Base-by-base conservation (phyloP, 2,797 vertebrate species). In the Astyanax mexicanus region DNA sequence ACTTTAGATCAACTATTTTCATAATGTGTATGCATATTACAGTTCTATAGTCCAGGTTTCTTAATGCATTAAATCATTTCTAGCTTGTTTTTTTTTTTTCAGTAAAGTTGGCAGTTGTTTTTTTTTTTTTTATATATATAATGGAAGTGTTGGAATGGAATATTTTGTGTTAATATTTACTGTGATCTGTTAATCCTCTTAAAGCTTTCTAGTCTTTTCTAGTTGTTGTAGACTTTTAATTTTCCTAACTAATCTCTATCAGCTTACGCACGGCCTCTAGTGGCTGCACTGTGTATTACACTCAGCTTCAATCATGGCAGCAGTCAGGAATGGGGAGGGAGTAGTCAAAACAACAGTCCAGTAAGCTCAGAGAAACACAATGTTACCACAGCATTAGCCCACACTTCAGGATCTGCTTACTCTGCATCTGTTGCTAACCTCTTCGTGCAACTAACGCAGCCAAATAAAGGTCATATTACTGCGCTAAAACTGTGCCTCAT, bases 241-340 rank as follows among this genome's bases (percentile, higher is more conserved):
- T 84, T 89, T 89, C 84, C 83, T 6, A 29, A 11, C 15, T 6
- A 47, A 35, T 57, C 13, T 58, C 52, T 23, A 17, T 70, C 23
- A 66, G 72, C 83, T 71, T 83, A 86, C 60, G 85, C 78, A 27
- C 51, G 72, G 61, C 65, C 87, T 91, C 93, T 91, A 84, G 90
- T 86, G 93, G 88, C 40, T 5, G 77, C 77, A 44, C 23, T 0
- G 11, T 45, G 38, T 45, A 88, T 27, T 74, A 37, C 85, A 84
- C 5, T 25, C 0, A 29, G 5, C 19, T 1, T 9, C 19, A 32
- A 3, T 8, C 25, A 6, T 29, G 15, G n/a, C 8, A 29, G 44
- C 3, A 47, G n/a, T 9, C 15, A 9, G 19, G 1, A 38, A 37
- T 37, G 3, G 58, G 27, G 5, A 3, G 58, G 27, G 5, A 57